Evolutionary conservation across 1,140 invertebrate species (phyloP).

Genomic region (Elysia chlorotica): DNA sequence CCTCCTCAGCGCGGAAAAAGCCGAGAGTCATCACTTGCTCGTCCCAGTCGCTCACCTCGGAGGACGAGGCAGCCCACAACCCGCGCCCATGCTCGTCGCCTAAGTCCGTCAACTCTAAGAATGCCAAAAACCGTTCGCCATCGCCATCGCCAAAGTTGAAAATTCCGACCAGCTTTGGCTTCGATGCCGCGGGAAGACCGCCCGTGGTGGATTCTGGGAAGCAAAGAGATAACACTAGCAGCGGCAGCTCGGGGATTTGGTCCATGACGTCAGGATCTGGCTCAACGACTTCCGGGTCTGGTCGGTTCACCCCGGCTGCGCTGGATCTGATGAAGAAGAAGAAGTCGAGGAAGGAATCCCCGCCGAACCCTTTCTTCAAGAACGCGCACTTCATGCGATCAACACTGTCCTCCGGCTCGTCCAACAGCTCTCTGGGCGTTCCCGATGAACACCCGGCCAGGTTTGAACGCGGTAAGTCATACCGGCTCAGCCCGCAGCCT

Average conservation of each 20-base stretch:
- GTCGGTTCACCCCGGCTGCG: background rate
- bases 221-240: background rate
- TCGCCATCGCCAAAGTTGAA: too few relatives aligned
- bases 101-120: too few relatives aligned
- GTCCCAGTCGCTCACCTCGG: too few relatives aligned
- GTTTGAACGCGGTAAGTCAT: background rate
- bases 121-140: too few relatives aligned
- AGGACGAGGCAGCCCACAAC: too few relatives aligned
- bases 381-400: slow-evolving; percentile 7
- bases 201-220: too few relatives aligned
- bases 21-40: too few relatives aligned
- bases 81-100: too few relatives aligned
- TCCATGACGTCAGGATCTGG: too few relatives aligned
- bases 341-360: background rate
- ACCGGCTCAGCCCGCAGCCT: background rate
- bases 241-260: background rate
- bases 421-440: background rate
- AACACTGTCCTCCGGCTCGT: background rate
- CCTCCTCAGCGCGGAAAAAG: too few relatives aligned
- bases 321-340: background rate
- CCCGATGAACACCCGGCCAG: background rate
- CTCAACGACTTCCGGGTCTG: background rate
- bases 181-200: too few relatives aligned
- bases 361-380: slow-evolving; percentile 13
- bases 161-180: too few relatives aligned